phyloP scores from a whole-genome alignment of 2,797 vertebrate genomes.

The Acrocephalus scirpaceus region DNA sequence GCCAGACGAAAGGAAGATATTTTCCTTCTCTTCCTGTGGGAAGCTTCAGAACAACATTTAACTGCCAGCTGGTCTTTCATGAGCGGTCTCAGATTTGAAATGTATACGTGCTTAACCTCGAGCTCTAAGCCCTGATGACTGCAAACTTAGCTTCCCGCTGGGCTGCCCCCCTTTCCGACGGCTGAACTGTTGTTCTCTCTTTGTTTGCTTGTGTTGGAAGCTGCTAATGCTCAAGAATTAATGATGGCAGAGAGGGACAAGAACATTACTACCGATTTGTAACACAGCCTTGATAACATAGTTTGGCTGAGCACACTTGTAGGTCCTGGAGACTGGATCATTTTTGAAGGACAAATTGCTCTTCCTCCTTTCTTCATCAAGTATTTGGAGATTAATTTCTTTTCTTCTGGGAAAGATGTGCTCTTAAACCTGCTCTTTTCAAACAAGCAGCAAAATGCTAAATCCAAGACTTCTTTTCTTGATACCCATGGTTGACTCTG shows the following conservation, averaged over 20 bases:
- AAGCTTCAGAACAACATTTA: conserved; percentile 42
- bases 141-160: conserved; percentile 16
- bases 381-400: background rate
- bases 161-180: background rate
- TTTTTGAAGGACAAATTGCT: background rate
- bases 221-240: conserved; percentile 38
- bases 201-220: conserved; percentile 63
- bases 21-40: conserved; percentile 44
- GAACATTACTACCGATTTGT: background rate
- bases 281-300: background rate
- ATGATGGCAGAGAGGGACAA: background rate
- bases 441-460: background rate
- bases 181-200: conserved; percentile 46
- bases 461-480: background rate
- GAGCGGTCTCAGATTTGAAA: conserved; percentile 37
- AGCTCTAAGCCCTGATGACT: conserved; percentile 39
- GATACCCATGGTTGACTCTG: background rate
- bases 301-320: background rate
- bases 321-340: background rate
- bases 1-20: conserved; percentile 47
- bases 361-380: background rate
- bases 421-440: background rate
- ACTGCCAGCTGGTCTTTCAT: conserved; percentile 49
- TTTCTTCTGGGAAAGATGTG: background rate
- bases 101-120: conserved; percentile 45